Conservation (phyloP, 1,140 invertebrate species). For the Araneus ventricosus region DNA sequence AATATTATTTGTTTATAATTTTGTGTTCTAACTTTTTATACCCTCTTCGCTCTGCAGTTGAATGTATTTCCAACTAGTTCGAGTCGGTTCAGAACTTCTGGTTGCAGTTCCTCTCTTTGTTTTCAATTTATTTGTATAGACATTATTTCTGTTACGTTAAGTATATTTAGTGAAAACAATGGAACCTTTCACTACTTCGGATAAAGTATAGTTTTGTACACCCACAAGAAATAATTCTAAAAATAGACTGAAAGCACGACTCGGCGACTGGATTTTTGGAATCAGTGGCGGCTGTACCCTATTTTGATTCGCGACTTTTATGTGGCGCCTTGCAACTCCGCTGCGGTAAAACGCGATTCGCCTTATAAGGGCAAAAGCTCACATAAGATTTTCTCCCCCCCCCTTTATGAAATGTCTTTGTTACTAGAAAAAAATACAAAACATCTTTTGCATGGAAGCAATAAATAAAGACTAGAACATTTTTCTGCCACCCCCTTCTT, state of each 20-base stretch:
- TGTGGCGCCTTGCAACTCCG: constrained; percentile 14
- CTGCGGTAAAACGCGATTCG: constrained; percentile 6
- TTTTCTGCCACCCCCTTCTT: neutral
- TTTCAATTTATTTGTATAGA: too few relatives aligned
- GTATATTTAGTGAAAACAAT: too few relatives aligned
- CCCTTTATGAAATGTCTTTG: constrained; percentile 6
- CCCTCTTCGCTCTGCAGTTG: too few relatives aligned
- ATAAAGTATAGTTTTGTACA: too few relatives aligned
- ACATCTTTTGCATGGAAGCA: constrained; percentile 26
- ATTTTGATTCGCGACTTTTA: constrained; percentile 1
- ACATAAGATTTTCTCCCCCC: neutral
- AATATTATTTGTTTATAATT: too few relatives aligned
- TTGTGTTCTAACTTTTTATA: too few relatives aligned
- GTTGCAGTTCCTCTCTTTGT: too few relatives aligned
- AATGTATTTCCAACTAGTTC: too few relatives aligned
- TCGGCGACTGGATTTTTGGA: neutral
- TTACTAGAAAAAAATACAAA: neutral
- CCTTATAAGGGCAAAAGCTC: constrained; percentile 7
- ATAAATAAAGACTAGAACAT: constrained; percentile 10
- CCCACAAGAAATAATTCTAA: neutral
- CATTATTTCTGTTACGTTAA: too few relatives aligned
- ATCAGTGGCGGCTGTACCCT: neutral
- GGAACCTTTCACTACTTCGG: too few relatives aligned
- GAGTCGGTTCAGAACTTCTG: too few relatives aligned
- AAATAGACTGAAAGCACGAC: neutral